A percentile compares a stretch with the other conserved stretches of the same genome.
phyloP scores from a whole-genome alignment of 1,140 invertebrate species.

The Copidosoma floridanum region DNA sequence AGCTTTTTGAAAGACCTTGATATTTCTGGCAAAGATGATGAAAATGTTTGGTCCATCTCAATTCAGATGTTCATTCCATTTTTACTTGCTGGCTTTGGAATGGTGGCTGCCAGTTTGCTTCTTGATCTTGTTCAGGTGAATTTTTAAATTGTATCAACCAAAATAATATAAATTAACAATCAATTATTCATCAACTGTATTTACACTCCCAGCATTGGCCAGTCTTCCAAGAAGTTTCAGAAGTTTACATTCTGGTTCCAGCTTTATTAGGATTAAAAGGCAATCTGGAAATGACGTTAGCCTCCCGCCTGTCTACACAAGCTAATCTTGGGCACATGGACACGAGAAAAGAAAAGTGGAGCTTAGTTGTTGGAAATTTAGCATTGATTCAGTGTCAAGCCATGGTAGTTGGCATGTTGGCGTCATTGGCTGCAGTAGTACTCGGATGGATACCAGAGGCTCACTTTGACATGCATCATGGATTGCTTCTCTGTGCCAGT shows the following conservation, averaged over 20 bases:
- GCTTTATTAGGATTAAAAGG: slow-evolving; percentile 94
- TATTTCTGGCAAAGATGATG: slow-evolving; percentile 35
- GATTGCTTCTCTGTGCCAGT: slow-evolving; percentile 81
- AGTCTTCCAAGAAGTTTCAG: slow-evolving; percentile 81
- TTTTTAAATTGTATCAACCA: slow-evolving; percentile 1
- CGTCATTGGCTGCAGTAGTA: slow-evolving; percentile 80
- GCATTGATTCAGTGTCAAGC: slow-evolving; percentile 91
- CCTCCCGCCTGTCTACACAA: slow-evolving; percentile 88
- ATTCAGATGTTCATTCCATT: slow-evolving; percentile 89
- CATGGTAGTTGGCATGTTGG: slow-evolving; percentile 88
- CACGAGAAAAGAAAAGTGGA: slow-evolving; percentile 64
- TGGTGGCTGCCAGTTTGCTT: slow-evolving; percentile 85
- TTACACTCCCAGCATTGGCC: slow-evolving; percentile 71
- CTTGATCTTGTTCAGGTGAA: slow-evolving; percentile 78
- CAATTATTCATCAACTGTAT: not conserved
- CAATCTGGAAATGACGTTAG: slow-evolving; percentile 96
- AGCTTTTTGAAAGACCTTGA: slow-evolving; percentile 18
- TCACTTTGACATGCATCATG: slow-evolving; percentile 79
- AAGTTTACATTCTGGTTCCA: slow-evolving; percentile 91
- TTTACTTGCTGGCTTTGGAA: slow-evolving; percentile 86
- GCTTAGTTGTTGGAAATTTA: slow-evolving; percentile 82
- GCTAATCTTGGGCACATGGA: slow-evolving; percentile 82
- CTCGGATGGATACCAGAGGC: slow-evolving; percentile 82
- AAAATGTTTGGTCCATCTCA: slow-evolving; percentile 64
- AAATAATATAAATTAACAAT: not conserved